Conservation (phyloP, 2,888 invertebrate genomes). For the Tipula confusa region DNA sequence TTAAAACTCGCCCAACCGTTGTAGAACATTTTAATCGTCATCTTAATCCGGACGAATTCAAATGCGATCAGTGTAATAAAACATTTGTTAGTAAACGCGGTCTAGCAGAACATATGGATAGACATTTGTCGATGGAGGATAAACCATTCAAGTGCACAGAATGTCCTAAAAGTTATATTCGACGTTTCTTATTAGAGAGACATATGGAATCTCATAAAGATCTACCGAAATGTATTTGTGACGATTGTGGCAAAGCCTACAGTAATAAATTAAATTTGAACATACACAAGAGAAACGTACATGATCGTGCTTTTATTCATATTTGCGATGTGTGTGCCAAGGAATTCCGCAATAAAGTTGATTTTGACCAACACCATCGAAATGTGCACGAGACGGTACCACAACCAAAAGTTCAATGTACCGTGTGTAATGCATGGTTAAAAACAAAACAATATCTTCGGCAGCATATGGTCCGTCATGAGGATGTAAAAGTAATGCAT, state of each 20-base stretch:
- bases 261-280: conserved; percentile 36
- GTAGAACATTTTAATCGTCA: conserved; percentile 39
- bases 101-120: conserved; percentile 37
- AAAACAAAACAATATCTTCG: conserved; percentile 46
- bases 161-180: conserved; percentile 38
- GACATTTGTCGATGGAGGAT: conserved; percentile 36
- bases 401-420: conserved; percentile 45
- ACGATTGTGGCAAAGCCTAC: conserved; percentile 43
- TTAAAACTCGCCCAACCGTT: conserved; percentile 35
- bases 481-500: conserved; percentile 42
- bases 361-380: conserved; percentile 43
- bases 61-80: conserved; percentile 34
- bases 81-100: conserved; percentile 36
- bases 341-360: conserved; percentile 44
- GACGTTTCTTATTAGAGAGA: conserved; percentile 38
- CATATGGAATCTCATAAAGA: conserved; percentile 37
- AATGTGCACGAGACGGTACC: conserved; percentile 43
- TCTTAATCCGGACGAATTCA: conserved; percentile 36
- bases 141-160: conserved; percentile 37
- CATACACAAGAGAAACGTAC: conserved; percentile 42
- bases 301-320: not conserved
- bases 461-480: conserved; percentile 46
- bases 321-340: conserved; percentile 45
- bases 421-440: conserved; percentile 46
- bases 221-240: conserved; percentile 41